Evolutionary conservation across 2,797 vertebrate species (phyloP).

Genomic region (Myioborus melanocephalus): DNA sequence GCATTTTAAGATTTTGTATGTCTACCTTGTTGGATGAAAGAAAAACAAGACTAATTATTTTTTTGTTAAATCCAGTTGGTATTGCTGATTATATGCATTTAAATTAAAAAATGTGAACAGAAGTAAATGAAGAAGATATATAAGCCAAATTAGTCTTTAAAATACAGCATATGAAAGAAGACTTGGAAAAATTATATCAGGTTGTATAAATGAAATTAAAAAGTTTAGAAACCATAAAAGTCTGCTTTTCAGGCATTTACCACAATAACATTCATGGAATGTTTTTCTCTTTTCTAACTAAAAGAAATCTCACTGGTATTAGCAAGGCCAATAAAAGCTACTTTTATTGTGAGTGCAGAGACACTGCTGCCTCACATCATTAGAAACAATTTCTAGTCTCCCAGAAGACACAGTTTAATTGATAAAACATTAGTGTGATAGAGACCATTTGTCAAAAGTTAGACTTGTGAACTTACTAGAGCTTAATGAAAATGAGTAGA

Average conservation of each 20-base stretch:
- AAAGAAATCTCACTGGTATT: not conserved
- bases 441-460: constrained; percentile 5
- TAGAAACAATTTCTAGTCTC: constrained; percentile 22
- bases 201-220: not conserved
- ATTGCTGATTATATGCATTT: not conserved
- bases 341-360: constrained; percentile 1
- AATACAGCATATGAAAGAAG: not conserved
- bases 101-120: not conserved
- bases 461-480: not conserved
- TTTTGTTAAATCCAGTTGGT: not conserved
- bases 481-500: not conserved
- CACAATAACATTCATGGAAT: not conserved
- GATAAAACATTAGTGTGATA: constrained; percentile 35
- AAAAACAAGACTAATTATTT: not conserved
- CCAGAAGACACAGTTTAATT: constrained; percentile 49
- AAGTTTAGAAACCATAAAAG: not conserved
- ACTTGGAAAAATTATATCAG: not conserved
- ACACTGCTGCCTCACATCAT: constrained; percentile 11
- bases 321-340: constrained; percentile 11
- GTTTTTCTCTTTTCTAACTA: not conserved
- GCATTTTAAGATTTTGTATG: not conserved
- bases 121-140: not conserved
- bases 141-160: not conserved
- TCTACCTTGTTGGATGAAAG: not conserved
- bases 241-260: not conserved